A percentile compares a stretch with the other conserved stretches of the same genome.
phyloP scores from a whole-genome alignment of 2,797 vertebrate genomes.

The Acanthiza pusilla region DNA sequence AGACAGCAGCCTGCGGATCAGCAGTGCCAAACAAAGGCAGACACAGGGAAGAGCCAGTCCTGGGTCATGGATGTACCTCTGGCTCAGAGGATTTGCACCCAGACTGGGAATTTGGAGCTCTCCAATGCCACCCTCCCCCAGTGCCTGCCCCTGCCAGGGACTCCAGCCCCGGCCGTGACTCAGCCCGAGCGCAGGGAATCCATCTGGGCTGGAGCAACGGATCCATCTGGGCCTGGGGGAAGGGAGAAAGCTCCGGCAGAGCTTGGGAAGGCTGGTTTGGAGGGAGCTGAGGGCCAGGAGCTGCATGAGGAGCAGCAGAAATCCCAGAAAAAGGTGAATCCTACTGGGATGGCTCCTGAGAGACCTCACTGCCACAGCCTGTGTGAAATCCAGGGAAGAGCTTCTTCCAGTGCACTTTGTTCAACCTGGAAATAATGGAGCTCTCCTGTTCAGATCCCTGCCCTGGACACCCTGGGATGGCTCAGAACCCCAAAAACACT shows the following conservation, averaged over 20 bases:
- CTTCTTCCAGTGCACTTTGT: rapidly evolving
- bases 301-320: background rate
- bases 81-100: background rate
- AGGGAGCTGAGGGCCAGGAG: background rate
- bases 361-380: rapidly evolving
- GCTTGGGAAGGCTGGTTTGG: rapidly evolving
- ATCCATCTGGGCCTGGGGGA: background rate
- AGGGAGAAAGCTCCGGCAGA: background rate
- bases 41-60: background rate
- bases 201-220: background rate
- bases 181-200: background rate
- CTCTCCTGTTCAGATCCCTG: background rate
- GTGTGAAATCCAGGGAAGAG: rapidly evolving
- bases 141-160: background rate
- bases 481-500: background rate
- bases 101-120: background rate
- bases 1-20: rapidly evolving
- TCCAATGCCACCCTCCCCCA: background rate
- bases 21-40: background rate
- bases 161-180: background rate
- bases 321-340: background rate
- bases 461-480: background rate
- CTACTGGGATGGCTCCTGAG: background rate
- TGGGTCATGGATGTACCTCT: background rate
- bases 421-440: background rate